phyloP scores from a whole-genome alignment of 2,797 vertebrate genomes.

The Anguilla anguilla region DNA sequence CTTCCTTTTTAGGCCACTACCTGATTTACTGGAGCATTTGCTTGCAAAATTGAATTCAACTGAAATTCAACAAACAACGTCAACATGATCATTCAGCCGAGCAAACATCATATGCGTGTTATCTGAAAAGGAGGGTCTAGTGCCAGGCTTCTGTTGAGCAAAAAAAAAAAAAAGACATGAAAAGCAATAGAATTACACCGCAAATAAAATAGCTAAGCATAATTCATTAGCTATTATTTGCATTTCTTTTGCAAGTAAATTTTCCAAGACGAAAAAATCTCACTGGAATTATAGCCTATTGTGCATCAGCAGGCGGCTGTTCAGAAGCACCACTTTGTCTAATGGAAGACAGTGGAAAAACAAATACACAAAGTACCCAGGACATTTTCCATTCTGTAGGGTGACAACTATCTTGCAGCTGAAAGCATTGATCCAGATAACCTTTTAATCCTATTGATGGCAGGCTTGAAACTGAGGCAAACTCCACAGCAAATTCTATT shows the following conservation, averaged over 20 bases:
- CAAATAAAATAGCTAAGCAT: neutral
- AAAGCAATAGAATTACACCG: neutral
- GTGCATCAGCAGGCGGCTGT: neutral
- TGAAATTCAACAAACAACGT: neutral
- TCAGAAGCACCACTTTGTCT: neutral
- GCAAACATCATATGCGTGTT: neutral
- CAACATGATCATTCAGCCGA: neutral
- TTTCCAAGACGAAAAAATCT: neutral
- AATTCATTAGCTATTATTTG: neutral
- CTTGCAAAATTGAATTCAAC: neutral
- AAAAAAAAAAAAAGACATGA: neutral
- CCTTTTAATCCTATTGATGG: neutral
- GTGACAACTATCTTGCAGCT: neutral
- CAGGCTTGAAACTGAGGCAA: neutral
- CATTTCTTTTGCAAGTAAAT: neutral
- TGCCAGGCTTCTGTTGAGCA: neutral
- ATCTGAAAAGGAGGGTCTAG: neutral
- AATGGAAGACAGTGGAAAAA: neutral
- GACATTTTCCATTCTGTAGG: neutral
- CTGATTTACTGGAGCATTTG: neutral
- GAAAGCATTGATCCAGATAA: constrained; percentile 2
- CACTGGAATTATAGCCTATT: neutral
- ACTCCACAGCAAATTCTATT: neutral
- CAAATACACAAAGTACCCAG: neutral
- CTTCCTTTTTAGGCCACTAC: neutral